Conservation (phyloP, 2,113 vertebrate species). For the Dryoscopus gambensis region DNA sequence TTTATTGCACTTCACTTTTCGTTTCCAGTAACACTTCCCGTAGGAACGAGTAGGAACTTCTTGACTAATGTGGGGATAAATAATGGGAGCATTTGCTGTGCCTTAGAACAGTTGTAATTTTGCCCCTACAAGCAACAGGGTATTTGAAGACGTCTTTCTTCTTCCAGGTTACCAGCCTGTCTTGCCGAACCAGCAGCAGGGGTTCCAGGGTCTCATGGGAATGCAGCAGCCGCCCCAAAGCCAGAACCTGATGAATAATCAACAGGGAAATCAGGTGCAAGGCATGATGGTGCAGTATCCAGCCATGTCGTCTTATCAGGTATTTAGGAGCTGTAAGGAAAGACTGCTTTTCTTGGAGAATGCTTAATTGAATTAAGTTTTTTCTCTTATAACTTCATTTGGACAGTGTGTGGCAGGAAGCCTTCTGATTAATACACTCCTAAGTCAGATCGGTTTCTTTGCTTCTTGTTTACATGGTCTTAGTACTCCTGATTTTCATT, state of each 20-base stretch:
- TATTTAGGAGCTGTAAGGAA: background rate
- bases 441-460: background rate
- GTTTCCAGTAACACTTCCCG: background rate
- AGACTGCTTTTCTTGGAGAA: background rate
- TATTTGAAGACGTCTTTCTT: background rate
- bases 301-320: constrained; percentile 87
- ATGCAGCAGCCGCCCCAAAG: constrained; percentile 81
- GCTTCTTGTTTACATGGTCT: background rate
- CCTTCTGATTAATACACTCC: background rate
- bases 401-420: background rate
- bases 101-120: background rate
- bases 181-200: constrained; percentile 78
- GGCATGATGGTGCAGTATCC: constrained; percentile 86
- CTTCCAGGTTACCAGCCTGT: constrained; percentile 82
- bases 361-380: background rate
- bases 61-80: fast-evolving
- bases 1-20: background rate
- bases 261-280: constrained; percentile 79
- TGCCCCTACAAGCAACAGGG: background rate
- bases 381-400: background rate
- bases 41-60: background rate
- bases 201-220: constrained; percentile 80
- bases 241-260: constrained; percentile 78
- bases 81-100: background rate
- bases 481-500: background rate